Percentiles rank a stretch among this genome's conserved stretches.
phyloP scores from a whole-genome alignment of 2,797 vertebrate genomes.

The Tenualosa thibaudeaui region DNA sequence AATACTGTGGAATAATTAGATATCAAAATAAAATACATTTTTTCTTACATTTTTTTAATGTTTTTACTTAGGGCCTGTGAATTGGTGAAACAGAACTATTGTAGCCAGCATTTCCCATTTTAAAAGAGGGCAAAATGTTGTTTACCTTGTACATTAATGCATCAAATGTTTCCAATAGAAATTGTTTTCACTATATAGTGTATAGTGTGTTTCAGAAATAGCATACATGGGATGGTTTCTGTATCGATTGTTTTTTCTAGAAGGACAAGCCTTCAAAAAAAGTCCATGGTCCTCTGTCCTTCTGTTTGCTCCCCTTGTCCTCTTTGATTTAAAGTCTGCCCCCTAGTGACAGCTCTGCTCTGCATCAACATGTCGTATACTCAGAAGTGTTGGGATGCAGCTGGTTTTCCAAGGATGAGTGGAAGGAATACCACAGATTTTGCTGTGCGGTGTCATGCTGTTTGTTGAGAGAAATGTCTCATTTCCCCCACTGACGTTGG shows the following conservation, averaged over 20 bases:
- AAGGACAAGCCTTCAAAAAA: not conserved
- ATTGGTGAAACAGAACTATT: not conserved
- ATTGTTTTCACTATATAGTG: too few relatives aligned
- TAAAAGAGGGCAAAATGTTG: not conserved
- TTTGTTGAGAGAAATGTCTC: constrained; percentile 15
- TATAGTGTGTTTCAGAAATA: not conserved
- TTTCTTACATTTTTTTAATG: not conserved
- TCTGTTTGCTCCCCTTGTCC: not conserved
- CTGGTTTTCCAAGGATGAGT: not conserved
- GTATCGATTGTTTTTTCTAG: not conserved
- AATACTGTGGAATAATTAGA: not conserved
- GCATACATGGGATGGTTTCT: not conserved
- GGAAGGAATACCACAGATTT: constrained; percentile 9
- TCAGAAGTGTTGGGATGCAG: not conserved
- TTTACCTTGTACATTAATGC: not conserved
- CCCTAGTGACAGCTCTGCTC: not conserved
- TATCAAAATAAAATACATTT: not conserved
- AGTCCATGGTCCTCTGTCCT: not conserved
- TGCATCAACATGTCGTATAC: not conserved
- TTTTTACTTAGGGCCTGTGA: not conserved
- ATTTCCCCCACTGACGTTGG: not conserved
- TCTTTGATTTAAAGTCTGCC: constrained; percentile 15
- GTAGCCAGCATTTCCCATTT: not conserved
- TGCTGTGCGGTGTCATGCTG: not conserved
- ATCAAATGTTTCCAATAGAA: not conserved